Conservation (phyloP, 2,113 vertebrate species). For the Thunnus thynnus region DNA sequence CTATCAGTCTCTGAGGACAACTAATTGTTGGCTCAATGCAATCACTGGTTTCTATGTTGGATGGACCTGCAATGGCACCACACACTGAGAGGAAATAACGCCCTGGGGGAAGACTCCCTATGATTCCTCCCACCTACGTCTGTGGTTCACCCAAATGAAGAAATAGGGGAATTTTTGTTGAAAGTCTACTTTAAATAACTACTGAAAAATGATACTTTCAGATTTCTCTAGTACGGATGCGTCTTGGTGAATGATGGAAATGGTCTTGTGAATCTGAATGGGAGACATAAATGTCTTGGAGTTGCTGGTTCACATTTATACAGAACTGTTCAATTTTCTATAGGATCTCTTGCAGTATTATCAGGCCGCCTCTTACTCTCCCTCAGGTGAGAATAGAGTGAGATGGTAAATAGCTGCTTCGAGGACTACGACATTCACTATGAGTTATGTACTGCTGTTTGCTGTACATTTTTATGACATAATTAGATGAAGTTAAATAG, state of each 20-base stretch:
- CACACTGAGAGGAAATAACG: slow-evolving; percentile 44
- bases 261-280: slow-evolving; percentile 34
- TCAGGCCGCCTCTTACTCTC: not conserved
- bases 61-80: slow-evolving; percentile 16
- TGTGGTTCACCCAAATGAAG: slow-evolving; percentile 28
- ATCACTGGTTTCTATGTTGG: slow-evolving; percentile 34
- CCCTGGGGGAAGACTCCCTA: slow-evolving; percentile 35
- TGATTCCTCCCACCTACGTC: slow-evolving; percentile 18
- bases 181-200: slow-evolving; percentile 27
- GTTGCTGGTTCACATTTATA: slow-evolving; percentile 50
- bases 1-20: slow-evolving; percentile 41
- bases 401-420: slow-evolving; percentile 42
- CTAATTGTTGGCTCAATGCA: slow-evolving; percentile 63
- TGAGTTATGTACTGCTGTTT: slow-evolving; percentile 15
- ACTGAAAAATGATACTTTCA: slow-evolving; percentile 35
- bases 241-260: slow-evolving; percentile 55
- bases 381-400: slow-evolving; percentile 23
- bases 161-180: slow-evolving; percentile 4
- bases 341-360: slow-evolving; percentile 30
- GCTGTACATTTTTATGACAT: slow-evolving; percentile 28
- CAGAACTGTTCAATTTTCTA: slow-evolving; percentile 49
- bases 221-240: slow-evolving; percentile 14
- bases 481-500: slow-evolving; percentile 36
- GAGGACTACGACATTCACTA: slow-evolving; percentile 31
- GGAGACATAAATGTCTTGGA: slow-evolving; percentile 53